Evolutionary conservation across 2,113 vertebrate genomes (phyloP).

Genomic region (Cromileptes altivelis): DNA sequence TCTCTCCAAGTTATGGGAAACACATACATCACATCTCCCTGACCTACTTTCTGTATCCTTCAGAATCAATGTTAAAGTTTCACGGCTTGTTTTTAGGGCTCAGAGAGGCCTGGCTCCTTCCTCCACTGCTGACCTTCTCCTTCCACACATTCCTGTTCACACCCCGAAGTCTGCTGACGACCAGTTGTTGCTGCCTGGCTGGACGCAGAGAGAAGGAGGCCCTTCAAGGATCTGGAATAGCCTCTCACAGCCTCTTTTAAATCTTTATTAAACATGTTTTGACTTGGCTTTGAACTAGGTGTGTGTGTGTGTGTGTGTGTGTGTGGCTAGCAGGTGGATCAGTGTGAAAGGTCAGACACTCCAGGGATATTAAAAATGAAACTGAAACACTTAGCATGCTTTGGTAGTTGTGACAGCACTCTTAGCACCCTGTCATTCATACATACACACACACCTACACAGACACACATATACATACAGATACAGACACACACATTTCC

Average conservation of each 20-base stretch:
- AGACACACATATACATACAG: background rate
- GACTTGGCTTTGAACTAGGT: background rate
- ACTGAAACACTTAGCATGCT: slow-evolving; percentile 4
- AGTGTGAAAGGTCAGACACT: background rate
- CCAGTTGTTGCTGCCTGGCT: slow-evolving; percentile 31
- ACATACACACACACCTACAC: background rate
- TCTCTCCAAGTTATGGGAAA: too few relatives aligned
- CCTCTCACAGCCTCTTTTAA: background rate
- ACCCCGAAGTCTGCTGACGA: slow-evolving; percentile 19
- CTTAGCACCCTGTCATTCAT: background rate
- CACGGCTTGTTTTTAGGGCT: background rate
- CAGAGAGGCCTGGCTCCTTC: background rate
- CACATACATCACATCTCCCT: background rate
- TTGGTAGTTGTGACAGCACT: background rate
- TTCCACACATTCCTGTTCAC: slow-evolving; percentile 7
- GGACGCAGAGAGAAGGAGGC: background rate
- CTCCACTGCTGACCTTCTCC: slow-evolving; percentile 28
- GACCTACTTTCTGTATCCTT: background rate
- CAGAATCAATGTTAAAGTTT: background rate
- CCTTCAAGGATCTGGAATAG: background rate
- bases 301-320: slow-evolving; percentile 1
- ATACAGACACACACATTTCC: slow-evolving; percentile 10
- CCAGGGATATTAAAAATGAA: slow-evolving; percentile 1
- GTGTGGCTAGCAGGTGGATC: background rate
- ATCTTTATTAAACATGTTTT: background rate